phyloP scores from a whole-genome alignment of 2,797 vertebrate species.

The Hemitrygon akajei region DNA sequence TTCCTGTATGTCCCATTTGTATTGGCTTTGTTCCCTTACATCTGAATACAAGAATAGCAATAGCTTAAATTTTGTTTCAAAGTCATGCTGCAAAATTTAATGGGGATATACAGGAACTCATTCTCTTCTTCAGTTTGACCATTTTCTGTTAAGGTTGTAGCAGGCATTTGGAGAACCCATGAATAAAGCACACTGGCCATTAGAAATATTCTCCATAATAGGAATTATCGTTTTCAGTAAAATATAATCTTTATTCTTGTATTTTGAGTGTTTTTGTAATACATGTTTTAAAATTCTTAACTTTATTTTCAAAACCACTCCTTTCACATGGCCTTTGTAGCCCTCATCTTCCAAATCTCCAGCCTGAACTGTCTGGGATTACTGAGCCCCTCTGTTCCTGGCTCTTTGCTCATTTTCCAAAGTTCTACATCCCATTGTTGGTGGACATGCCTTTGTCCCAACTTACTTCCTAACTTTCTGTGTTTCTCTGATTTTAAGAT shows the following conservation, averaged over 20 bases:
- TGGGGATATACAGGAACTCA: neutral
- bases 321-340: neutral
- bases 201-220: neutral
- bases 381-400: neutral
- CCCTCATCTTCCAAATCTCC: neutral
- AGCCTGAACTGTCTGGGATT: no score
- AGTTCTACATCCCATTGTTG: neutral
- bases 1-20: neutral
- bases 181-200: neutral
- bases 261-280: neutral
- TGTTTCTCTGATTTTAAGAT: neutral
- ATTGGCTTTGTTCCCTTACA: neutral
- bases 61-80: neutral
- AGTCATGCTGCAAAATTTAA: neutral
- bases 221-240: neutral
- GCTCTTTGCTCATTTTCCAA: neutral
- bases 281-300: neutral
- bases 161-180: neutral
- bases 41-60: neutral
- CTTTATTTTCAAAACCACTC: neutral
- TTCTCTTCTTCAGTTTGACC: neutral
- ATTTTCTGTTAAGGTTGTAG: neutral
- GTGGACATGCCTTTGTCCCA: neutral
- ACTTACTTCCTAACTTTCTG: neutral
- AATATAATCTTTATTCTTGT: neutral